Conservation (phyloP, 1,140 invertebrate species). For the Drosophila quadrilineata region DNA sequence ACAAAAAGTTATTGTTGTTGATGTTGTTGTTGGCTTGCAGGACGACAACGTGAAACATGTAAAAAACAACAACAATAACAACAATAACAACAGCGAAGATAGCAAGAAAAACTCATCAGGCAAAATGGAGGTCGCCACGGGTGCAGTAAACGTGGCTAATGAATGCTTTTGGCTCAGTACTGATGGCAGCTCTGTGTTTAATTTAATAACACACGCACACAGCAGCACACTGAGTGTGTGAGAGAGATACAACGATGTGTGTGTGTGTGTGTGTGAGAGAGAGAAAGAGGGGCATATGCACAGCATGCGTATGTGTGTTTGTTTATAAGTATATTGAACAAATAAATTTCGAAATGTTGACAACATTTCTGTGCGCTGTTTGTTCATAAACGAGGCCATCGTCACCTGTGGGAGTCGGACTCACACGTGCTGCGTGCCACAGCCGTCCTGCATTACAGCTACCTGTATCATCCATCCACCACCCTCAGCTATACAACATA, state of each 20-base stretch:
- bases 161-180: conserved; percentile 73
- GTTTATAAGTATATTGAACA: conserved; percentile 69
- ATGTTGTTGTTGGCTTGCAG: too few relatives aligned
- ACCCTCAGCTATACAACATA: conserved; percentile 12
- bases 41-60: conserved; percentile 26
- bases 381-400: conserved; percentile 79
- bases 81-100: not conserved
- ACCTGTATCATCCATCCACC: conserved; percentile 5
- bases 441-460: not conserved
- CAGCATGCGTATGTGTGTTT: conserved; percentile 32
- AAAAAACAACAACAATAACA: conserved; percentile 22
- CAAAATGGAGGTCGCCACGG: conserved; percentile 76
- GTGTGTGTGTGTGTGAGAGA: not conserved
- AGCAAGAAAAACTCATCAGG: conserved; percentile 68
- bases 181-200: conserved; percentile 78
- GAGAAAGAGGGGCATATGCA: conserved; percentile 36
- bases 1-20: conserved; percentile 60
- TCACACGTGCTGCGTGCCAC: conserved; percentile 48
- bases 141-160: conserved; percentile 80
- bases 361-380: conserved; percentile 79
- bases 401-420: conserved; percentile 68
- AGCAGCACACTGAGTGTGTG: conserved; percentile 1
- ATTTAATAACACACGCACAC: conserved; percentile 76
- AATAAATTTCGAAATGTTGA: conserved; percentile 80
- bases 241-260: not conserved